A percentile compares a stretch with the other conserved stretches of the same genome.
Conservation (phyloP, 2,888 invertebrate genomes). For the Pherbina coryleti region DNA sequence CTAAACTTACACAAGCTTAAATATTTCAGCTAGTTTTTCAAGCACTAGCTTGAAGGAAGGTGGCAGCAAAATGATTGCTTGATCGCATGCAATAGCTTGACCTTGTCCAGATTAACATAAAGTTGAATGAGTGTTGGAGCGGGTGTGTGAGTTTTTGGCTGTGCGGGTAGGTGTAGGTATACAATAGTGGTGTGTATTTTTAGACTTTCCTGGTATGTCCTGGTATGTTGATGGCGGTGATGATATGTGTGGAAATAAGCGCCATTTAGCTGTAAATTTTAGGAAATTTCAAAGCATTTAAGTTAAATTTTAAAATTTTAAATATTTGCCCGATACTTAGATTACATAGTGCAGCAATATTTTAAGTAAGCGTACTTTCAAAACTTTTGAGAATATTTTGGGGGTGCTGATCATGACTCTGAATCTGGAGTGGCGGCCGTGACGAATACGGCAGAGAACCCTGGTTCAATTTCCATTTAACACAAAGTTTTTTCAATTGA, state of each 20-base stretch:
- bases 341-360: too few relatives aligned
- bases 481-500: too few relatives aligned
- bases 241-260: neutral
- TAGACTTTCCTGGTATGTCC: too few relatives aligned
- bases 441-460: too few relatives aligned
- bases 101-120: conserved; percentile 47
- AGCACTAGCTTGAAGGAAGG: neutral
- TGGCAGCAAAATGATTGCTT: conserved; percentile 42
- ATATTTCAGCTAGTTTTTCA: neutral
- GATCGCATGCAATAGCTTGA: conserved; percentile 51
- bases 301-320: neutral
- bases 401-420: too few relatives aligned
- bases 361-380: too few relatives aligned
- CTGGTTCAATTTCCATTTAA: too few relatives aligned
- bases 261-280: neutral
- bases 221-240: neutral
- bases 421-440: too few relatives aligned
- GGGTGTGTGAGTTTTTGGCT: neutral
- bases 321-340: neutral
- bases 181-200: neutral
- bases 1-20: conserved; percentile 1
- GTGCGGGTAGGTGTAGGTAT: neutral
- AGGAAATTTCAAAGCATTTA: neutral
- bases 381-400: too few relatives aligned
- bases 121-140: neutral